These are phyloP conservation scores for Campoletis raptor DNA, from an alignment of 2,888 invertebrate species.

Conservation along the genomic window DNA sequence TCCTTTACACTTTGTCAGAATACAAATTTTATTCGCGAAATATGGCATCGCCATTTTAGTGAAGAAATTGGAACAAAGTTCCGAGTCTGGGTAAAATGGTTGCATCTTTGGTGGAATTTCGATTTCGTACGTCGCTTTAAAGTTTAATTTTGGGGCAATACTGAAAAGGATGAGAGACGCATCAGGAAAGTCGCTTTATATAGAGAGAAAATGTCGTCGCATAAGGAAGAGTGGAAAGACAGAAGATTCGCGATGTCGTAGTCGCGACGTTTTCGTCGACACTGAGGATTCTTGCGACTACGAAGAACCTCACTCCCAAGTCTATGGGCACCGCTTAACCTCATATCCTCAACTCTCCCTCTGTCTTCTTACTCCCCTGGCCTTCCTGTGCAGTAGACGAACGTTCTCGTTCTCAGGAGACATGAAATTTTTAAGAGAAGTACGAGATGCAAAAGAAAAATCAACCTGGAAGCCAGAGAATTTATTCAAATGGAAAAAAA, in stretches of 20 bases:
- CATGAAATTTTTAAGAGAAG: constrained; percentile 76
- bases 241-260: constrained; percentile 30
- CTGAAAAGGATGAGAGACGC: constrained; percentile 22
- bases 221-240: constrained; percentile 16
- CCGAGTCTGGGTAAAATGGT: constrained; percentile 12
- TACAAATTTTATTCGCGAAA: background rate
- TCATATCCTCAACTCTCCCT: background rate
- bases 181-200: constrained; percentile 29
- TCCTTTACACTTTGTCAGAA: background rate
- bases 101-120: constrained; percentile 69
- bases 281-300: constrained; percentile 71
- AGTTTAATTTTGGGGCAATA: constrained; percentile 70
- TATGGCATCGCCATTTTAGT: background rate
- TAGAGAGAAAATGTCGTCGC: constrained; percentile 13
- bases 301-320: constrained; percentile 49
- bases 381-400: constrained; percentile 34
- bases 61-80: background rate
- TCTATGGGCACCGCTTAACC: constrained; percentile 17
- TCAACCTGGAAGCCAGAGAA: constrained; percentile 6
- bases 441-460: constrained; percentile 21
- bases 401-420: constrained; percentile 75
- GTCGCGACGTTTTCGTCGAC: constrained; percentile 36
- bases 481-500: constrained; percentile 11
- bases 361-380: background rate
- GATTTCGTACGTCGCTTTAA: constrained; percentile 73